Percentiles rank a stretch among this genome's conserved stretches.
Evolutionary conservation across 2,113 vertebrate species (phyloP).

Genomic region (Conger conger): DNA sequence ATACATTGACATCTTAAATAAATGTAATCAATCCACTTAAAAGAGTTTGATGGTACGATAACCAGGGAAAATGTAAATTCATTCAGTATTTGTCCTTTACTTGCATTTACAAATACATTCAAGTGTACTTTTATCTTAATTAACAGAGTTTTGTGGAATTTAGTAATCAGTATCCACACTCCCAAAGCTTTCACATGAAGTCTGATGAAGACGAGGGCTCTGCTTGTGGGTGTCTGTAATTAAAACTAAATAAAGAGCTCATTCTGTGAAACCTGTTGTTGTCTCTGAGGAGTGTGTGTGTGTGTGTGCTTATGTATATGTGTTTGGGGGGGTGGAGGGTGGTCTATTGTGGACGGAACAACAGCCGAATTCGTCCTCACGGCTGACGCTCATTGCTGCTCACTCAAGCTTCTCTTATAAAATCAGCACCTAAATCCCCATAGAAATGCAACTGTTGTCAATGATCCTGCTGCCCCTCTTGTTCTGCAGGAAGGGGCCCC

Average conservation of each 20-base stretch:
- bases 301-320: neutral
- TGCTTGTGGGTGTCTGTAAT: neutral
- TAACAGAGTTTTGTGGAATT: neutral
- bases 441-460: conserved; percentile 33
- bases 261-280: neutral
- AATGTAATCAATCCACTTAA: no score
- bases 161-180: neutral
- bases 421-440: conserved; percentile 28
- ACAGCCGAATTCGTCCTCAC: neutral
- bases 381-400: neutral
- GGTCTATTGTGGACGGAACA: neutral
- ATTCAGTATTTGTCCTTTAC: no score
- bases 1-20: neutral
- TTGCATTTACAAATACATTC: neutral
- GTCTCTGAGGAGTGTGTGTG: neutral
- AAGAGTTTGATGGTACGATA: no score
- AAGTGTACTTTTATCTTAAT: neutral
- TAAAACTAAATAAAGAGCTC: neutral
- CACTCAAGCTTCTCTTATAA: conserved; percentile 30
- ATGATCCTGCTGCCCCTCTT: neutral
- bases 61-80: no score
- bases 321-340: neutral
- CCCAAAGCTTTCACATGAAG: neutral
- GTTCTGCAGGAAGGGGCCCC: neutral
- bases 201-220: neutral